Evolutionary conservation across 2,888 invertebrate species (phyloP).

Genomic region (Andrena bucephala): DNA sequence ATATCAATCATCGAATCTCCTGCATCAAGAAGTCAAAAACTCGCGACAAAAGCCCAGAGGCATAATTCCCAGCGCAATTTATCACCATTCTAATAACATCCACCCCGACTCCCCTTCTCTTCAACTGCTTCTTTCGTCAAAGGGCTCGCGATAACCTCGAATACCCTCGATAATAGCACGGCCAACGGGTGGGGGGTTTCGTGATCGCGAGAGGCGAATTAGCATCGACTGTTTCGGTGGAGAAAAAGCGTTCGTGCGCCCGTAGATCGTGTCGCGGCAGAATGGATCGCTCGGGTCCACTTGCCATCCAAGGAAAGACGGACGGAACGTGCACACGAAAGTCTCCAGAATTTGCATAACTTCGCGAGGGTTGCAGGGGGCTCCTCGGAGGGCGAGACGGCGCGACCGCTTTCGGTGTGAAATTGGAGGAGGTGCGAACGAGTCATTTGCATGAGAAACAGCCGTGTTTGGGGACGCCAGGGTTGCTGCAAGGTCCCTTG

Average conservation of each 20-base stretch:
- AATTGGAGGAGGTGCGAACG: conserved; percentile 3
- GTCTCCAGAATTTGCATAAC: conserved; percentile 56
- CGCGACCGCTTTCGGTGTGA: neutral
- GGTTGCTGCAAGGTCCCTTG: neutral
- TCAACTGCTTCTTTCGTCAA: neutral
- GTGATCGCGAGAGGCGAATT: conserved; percentile 49
- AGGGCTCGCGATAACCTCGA: conserved; percentile 13
- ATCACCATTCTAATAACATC: conserved; percentile 30
- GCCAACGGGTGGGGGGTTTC: conserved; percentile 20
- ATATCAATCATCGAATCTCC: neutral
- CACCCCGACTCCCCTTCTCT: neutral
- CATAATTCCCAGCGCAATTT: conserved; percentile 31
- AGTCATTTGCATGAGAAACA: neutral
- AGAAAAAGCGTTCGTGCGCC: conserved; percentile 31
- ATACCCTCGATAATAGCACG: conserved; percentile 39
- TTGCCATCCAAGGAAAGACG: conserved; percentile 36
- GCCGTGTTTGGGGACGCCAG: neutral
- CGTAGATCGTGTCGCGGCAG: conserved; percentile 17
- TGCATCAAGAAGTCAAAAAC: neutral
- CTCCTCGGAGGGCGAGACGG: neutral
- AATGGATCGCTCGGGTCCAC: conserved; percentile 36
- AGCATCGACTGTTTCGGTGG: conserved; percentile 40
- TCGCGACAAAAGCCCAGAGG: conserved; percentile 11
- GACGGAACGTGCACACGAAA: conserved; percentile 29
- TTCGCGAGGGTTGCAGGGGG: conserved; percentile 43